Evolutionary conservation across 2,797 vertebrate genomes (phyloP).

Genomic region (Pseudomugil tenellus): DNA sequence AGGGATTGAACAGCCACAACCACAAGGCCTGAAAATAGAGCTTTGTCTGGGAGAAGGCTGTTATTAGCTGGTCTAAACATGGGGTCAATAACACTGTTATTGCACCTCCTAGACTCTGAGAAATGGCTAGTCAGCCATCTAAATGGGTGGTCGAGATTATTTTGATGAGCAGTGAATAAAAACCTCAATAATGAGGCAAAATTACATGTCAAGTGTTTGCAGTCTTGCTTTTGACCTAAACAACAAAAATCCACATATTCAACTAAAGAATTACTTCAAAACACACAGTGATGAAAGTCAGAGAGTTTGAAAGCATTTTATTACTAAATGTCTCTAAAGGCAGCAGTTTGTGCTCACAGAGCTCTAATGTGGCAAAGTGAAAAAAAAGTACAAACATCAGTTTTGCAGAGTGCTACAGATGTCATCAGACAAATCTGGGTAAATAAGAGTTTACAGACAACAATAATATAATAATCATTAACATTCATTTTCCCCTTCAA

Average conservation of each 20-base stretch:
- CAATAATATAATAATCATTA: constrained; percentile 58
- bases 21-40: constrained; percentile 77
- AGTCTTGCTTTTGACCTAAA: constrained; percentile 5
- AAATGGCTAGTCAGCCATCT: constrained; percentile 16
- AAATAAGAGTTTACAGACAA: constrained; percentile 69
- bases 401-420: constrained; percentile 72
- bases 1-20: constrained; percentile 54
- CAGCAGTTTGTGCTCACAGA: constrained; percentile 76
- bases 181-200: constrained; percentile 45
- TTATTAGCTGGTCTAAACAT: constrained; percentile 73
- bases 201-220: constrained; percentile 35
- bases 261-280: not conserved
- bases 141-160: constrained; percentile 69
- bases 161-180: constrained; percentile 56
- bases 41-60: constrained; percentile 69
- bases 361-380: constrained; percentile 72
- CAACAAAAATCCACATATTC: constrained; percentile 14
- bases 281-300: constrained; percentile 5
- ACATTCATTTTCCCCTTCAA: constrained; percentile 81
- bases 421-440: constrained; percentile 66
- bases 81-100: constrained; percentile 44
- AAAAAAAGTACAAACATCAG: constrained; percentile 76
- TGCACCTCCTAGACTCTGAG: constrained; percentile 47
- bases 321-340: constrained; percentile 81
- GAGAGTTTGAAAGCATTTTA: constrained; percentile 63